These are phyloP conservation scores for Echinometra lucunter DNA, from an alignment of 53 echinoderm and acorn worm genomes.

Conservation along the genomic window DNA sequence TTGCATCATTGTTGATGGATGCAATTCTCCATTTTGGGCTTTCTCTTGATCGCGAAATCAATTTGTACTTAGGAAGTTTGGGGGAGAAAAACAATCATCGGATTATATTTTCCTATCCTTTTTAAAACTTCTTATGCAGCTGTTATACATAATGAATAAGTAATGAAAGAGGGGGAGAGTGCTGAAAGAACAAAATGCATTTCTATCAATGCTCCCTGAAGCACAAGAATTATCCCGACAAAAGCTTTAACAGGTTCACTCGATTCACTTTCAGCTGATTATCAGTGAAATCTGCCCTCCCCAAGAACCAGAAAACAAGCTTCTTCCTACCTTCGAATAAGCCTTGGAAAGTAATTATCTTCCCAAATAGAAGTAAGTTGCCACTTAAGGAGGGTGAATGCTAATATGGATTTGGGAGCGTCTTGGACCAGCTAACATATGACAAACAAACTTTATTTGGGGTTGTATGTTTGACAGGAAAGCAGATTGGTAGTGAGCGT, in stretches of 20 bases:
- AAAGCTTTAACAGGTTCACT: background rate
- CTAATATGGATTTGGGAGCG: background rate
- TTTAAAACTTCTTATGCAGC: background rate
- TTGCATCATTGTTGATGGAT: no score
- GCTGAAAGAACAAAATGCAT: background rate
- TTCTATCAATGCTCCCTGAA: background rate
- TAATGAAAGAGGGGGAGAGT: background rate
- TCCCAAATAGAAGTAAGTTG: background rate
- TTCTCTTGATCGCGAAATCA: no score
- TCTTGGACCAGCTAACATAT: background rate
- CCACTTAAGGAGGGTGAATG: background rate
- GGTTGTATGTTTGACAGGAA: background rate
- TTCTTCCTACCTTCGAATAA: background rate
- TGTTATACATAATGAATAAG: background rate
- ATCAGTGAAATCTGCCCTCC: background rate
- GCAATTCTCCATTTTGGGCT: no score
- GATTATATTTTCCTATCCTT: background rate
- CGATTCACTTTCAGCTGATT: background rate
- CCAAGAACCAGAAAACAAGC: background rate
- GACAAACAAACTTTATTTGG: background rate
- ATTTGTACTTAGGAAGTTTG: background rate
- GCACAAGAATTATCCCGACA: background rate
- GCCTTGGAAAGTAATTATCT: conserved; percentile 15
- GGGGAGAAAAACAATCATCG: background rate
- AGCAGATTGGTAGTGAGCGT: background rate